Evolutionary conservation across 2,113 vertebrate species (phyloP).

Genomic region (Platichthys flesus): DNA sequence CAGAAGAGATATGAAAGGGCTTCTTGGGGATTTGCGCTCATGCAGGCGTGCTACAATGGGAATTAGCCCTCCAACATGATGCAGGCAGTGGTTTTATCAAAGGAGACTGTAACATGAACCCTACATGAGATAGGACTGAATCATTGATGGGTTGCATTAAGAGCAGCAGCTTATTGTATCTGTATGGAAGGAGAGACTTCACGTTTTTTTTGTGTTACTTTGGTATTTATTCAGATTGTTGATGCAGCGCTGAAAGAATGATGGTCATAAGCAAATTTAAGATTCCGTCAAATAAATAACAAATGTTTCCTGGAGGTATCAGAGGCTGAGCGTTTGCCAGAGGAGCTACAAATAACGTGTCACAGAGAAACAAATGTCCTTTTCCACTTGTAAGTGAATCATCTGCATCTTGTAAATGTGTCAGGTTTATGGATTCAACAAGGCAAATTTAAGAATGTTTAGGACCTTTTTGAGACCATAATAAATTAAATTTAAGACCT

Average conservation of each 20-base stretch:
- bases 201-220: slow-evolving; percentile 13
- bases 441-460: too few species aligned
- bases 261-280: slow-evolving; percentile 35
- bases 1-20: slow-evolving; percentile 55
- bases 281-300: slow-evolving; percentile 45
- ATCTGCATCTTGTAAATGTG: too few species aligned
- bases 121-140: slow-evolving; percentile 19
- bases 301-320: slow-evolving; percentile 23
- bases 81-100: slow-evolving; percentile 47
- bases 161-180: not conserved
- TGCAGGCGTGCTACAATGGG: slow-evolving; percentile 45
- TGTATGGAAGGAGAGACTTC: slow-evolving; percentile 9
- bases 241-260: slow-evolving; percentile 30
- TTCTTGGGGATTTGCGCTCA: slow-evolving; percentile 52
- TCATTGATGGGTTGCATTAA: slow-evolving; percentile 10
- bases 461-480: too few species aligned
- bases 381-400: too few species aligned
- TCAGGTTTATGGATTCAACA: too few species aligned
- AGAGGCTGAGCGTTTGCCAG: slow-evolving; percentile 18
- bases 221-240: slow-evolving; percentile 33
- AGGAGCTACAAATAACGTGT: slow-evolving; percentile 20
- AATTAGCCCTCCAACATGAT: slow-evolving; percentile 52
- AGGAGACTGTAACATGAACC: slow-evolving; percentile 37
- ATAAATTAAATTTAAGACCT: too few species aligned
- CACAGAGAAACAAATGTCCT: slow-evolving; percentile 18